These are phyloP conservation scores for Pocillopora verrucosa DNA, from an alignment of 64 coral and sea anemone genomes.

Conservation along the genomic window DNA sequence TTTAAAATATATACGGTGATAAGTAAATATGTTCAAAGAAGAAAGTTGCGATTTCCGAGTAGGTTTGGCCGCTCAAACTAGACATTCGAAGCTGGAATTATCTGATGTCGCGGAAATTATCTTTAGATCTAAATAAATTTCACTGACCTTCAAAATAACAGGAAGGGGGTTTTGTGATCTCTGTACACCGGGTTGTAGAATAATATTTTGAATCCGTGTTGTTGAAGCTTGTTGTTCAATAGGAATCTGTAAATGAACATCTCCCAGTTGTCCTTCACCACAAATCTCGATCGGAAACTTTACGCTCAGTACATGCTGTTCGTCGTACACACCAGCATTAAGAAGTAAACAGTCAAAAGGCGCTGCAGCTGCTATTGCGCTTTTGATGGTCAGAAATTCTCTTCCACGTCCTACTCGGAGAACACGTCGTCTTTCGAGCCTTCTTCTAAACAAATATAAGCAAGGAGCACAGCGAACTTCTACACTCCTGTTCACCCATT, in stretches of 20 bases:
- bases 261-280: conserved; percentile 72
- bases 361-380: conserved; percentile 75
- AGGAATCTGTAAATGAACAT: conserved; percentile 80
- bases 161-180: conserved; percentile 76
- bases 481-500: conserved; percentile 87
- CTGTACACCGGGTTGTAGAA: conserved; percentile 71
- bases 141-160: conserved; percentile 87
- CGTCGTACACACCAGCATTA: conserved; percentile 79
- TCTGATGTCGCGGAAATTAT: neutral
- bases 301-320: conserved; percentile 81
- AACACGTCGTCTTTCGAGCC: conserved; percentile 58
- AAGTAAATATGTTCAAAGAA: too few species aligned
- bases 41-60: neutral
- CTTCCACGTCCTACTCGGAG: conserved; percentile 74
- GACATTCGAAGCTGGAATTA: neutral
- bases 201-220: conserved; percentile 73
- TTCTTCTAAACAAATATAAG: conserved; percentile 61
- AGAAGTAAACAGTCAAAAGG: conserved; percentile 85
- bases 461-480: conserved; percentile 83
- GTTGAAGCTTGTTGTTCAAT: conserved; percentile 89
- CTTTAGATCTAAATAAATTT: neutral
- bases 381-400: conserved; percentile 72
- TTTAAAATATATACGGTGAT: neutral
- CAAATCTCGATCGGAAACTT: conserved; percentile 92
- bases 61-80: too few species aligned